Base-by-base conservation (phyloP, 2,113 vertebrate species). In the Notiomystis cincta region DNA sequence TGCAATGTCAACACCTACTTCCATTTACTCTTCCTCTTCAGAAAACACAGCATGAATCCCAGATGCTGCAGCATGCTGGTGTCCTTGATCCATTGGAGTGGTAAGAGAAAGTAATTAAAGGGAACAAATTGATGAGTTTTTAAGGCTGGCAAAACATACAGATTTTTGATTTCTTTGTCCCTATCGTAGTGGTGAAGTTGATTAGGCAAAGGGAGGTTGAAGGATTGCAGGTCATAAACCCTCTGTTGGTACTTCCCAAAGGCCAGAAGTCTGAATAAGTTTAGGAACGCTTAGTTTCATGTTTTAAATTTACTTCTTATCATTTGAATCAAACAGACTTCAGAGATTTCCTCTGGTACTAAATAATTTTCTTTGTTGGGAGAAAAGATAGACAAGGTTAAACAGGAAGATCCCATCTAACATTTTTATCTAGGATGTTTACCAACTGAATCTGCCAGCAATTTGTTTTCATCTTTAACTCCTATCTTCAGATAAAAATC, bases 1-100 rank as follows among this genome's bases (percentile, higher is more conserved):
- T 42, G 90, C 96, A 96, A 42, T 93, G 90, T 97, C 96, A 97
- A 93, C 93, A 96, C 90, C 89, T 96, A 21, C 81, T 95, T 92
- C 93, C 93, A 90, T 94, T 96, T 96, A 80, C 72, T 92, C 69
- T 89, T 90, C 53, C 90, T 50, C 76, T 79, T 97, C 93, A 78
- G 97, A 87, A 89, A 77, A 82, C 95, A 82, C 83, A 85, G 94
- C 77, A 42, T 82, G 92, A 96, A 96, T 96, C 96, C 93, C 95
- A 92, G 93, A 85, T 93, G 94, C 83, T 89, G 93, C 67, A 82
- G 66, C n/a, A 5, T 73, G 50, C 92, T 54, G 70, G 38, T 93
- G 92, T 89, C 95, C 95, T 97, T 97, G 94, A 95, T 88, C 83
- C 90, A 35, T 1, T 83, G 81, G 72, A 94, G 82, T 54, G 89